A percentile compares a stretch with the other conserved stretches of the same genome.
These are phyloP conservation scores for Monomorium pharaonis DNA, from an alignment of 1,140 invertebrate species.

Conservation along the genomic window DNA sequence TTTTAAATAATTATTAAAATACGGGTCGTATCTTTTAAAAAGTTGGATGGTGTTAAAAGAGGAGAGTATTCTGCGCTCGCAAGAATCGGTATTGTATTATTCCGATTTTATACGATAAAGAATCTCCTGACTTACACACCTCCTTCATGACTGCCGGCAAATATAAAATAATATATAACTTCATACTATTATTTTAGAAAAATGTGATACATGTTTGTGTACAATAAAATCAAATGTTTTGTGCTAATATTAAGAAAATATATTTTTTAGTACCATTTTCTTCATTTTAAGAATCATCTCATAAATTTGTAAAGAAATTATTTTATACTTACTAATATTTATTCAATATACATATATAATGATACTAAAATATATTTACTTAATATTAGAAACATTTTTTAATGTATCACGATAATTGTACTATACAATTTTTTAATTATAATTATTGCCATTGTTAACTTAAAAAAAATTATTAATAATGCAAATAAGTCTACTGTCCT, in stretches of 20 bases:
- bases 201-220: no score
- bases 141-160: not conserved
- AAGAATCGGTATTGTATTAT: not conserved
- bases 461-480: not conserved
- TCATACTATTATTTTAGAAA: not conserved
- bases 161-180: slow-evolving; percentile 20
- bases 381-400: slow-evolving; percentile 1
- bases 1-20: slow-evolving; percentile 4
- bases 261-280: no score
- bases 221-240: no score
- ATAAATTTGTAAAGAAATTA: no score
- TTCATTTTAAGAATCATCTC: no score
- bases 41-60: not conserved
- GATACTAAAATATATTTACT: not conserved
- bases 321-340: no score
- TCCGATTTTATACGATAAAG: not conserved
- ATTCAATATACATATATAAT: no score
- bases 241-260: no score
- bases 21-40: not conserved
- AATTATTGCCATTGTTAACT: not conserved
- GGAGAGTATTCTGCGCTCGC: not conserved
- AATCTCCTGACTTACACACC: not conserved
- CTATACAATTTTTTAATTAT: slow-evolving; percentile 21
- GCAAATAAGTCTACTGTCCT: not conserved
- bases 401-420: slow-evolving; percentile 6